Evolutionary conservation across 1,140 invertebrate genomes (phyloP).

Genomic region (Trichonephila clavata): DNA sequence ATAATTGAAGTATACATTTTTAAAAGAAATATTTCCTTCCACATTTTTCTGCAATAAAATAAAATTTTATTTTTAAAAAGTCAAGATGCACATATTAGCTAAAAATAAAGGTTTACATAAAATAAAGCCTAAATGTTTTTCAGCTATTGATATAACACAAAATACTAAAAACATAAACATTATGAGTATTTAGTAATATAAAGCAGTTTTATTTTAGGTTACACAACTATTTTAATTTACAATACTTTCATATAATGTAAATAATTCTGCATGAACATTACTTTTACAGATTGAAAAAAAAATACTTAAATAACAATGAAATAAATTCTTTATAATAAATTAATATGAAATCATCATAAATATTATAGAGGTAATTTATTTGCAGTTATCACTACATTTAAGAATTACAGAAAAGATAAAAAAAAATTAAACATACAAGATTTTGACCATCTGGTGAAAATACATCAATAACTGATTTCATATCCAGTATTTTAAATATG

Average conservation of each 20-base stretch:
- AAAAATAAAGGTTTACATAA: background rate
- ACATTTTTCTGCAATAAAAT: background rate
- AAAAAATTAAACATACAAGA: slow-evolving; percentile 29
- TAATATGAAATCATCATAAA: background rate
- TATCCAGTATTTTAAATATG: slow-evolving; percentile 84
- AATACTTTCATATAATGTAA: background rate
- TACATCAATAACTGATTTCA: slow-evolving; percentile 82
- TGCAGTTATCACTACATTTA: too few relatives aligned
- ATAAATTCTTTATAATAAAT: background rate
- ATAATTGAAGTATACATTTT: slow-evolving; percentile 85
- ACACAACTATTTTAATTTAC: background rate
- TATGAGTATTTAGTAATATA: background rate
- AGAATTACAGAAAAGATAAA: too few relatives aligned
- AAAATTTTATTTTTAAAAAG: background rate
- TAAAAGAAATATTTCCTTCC: slow-evolving; percentile 22
- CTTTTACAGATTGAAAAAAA: background rate
- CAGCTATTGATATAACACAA: too few relatives aligned
- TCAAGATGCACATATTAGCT: background rate
- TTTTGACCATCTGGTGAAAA: slow-evolving; percentile 78
- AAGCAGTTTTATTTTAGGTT: background rate
- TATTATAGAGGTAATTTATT: too few relatives aligned
- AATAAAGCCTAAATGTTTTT: too few relatives aligned
- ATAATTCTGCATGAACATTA: background rate
- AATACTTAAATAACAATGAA: background rate
- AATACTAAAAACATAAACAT: too few relatives aligned